Conservation (phyloP, 1,140 invertebrate genomes). For the Drosophila yakuba region DNA sequence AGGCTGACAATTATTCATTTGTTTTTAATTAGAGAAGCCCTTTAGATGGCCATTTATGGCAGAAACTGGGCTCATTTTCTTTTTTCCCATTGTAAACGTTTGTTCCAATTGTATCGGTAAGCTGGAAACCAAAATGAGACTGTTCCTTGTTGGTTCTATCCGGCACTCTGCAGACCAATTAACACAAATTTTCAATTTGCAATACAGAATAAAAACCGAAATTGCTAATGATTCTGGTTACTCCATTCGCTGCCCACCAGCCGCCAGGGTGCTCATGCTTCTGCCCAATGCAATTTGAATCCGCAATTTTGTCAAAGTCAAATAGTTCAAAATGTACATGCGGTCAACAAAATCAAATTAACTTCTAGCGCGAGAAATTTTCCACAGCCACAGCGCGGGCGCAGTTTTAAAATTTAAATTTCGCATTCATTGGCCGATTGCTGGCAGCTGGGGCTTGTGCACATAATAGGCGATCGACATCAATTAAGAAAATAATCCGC, state of each 20-base stretch:
- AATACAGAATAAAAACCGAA: constrained; percentile 33
- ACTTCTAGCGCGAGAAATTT: constrained; percentile 62
- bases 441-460: constrained; percentile 1
- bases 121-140: background rate
- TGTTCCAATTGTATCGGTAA: background rate
- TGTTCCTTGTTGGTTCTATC: background rate
- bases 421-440: constrained; percentile 53
- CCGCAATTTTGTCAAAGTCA: constrained; percentile 59
- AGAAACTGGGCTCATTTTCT: background rate
- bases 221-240: constrained; percentile 35
- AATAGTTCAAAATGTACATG: constrained; percentile 66
- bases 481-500: constrained; percentile 73
- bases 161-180: constrained; percentile 10
- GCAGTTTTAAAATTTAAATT: constrained; percentile 48
- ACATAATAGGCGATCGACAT: constrained; percentile 59
- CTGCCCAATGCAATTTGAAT: constrained; percentile 19
- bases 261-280: no score
- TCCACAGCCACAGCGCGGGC: constrained; percentile 29
- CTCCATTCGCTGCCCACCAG: background rate
- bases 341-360: constrained; percentile 70
- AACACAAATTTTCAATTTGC: constrained; percentile 17
- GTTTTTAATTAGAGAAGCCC: background rate
- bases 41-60: background rate
- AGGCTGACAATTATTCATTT: background rate
- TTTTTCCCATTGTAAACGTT: background rate